A percentile compares a stretch with the other conserved stretches of the same genome.
Evolutionary conservation across 2,888 invertebrate species (phyloP).

Genomic region (Patella depressa): DNA sequence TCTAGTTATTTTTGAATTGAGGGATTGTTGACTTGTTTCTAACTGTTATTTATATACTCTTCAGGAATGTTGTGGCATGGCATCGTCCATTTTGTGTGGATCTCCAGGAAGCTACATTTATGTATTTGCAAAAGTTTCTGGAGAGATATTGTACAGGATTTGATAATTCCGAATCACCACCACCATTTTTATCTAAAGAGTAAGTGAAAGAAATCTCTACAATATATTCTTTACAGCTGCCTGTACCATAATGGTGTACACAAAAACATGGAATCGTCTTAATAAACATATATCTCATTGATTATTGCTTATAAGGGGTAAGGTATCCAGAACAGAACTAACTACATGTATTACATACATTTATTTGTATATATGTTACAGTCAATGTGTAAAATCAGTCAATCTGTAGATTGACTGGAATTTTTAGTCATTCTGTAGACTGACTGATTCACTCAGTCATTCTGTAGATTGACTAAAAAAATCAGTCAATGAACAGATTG

Average conservation of each 20-base stretch:
- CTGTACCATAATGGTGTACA: not conserved
- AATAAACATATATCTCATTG: not conserved
- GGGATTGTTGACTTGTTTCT: too few species aligned
- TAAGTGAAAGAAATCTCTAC: constrained; percentile 40
- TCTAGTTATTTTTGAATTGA: too few species aligned
- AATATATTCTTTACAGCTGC: not conserved
- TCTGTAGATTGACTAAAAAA: too few species aligned
- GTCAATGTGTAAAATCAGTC: too few species aligned
- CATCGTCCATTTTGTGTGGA: constrained; percentile 78
- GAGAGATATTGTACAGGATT: constrained; percentile 76
- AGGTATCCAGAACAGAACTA: not conserved
- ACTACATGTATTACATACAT: too few species aligned
- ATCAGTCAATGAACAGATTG: too few species aligned
- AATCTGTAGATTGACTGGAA: too few species aligned
- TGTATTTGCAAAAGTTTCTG: constrained; percentile 74
- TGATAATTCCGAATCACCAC: constrained; percentile 68
- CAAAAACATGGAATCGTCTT: not conserved
- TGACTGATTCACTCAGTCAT: too few species aligned
- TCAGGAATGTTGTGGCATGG: constrained; percentile 74
- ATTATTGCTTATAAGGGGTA: not conserved
- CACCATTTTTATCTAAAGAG: constrained; percentile 71
- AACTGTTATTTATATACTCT: constrained; percentile 21
- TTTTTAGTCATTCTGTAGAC: too few species aligned
- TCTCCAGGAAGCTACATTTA: constrained; percentile 77
- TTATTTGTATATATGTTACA: too few species aligned